phyloP scores from a whole-genome alignment of 2,797 vertebrate genomes.

The Pogoniulus pusillus region DNA sequence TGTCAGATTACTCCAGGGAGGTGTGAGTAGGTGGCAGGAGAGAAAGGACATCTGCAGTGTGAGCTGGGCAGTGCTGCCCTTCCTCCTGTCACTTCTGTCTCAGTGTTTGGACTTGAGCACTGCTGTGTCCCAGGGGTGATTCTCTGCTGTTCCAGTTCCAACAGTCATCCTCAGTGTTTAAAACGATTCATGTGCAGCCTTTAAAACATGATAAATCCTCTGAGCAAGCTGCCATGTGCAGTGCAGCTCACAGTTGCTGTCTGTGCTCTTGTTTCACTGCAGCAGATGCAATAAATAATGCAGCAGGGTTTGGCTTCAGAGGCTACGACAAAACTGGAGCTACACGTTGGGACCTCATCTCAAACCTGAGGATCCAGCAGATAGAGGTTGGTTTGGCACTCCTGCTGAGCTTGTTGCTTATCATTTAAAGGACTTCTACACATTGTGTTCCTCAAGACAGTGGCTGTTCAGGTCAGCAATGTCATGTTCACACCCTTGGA shows the following conservation, averaged over 20 bases:
- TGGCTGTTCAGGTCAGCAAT: background rate
- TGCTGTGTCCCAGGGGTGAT: background rate
- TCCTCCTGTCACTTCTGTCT: background rate
- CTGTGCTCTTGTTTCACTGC: conserved; percentile 18
- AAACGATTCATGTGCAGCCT: background rate
- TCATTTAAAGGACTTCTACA: background rate
- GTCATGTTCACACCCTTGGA: background rate
- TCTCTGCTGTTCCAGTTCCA: background rate
- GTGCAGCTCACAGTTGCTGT: background rate
- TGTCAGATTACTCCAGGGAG: background rate
- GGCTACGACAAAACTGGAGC: conserved; percentile 91
- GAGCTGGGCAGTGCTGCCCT: background rate
- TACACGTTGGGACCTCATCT: conserved; percentile 92
- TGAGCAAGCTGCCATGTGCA: background rate
- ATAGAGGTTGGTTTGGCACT: conserved; percentile 87
- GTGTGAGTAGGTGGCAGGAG: background rate
- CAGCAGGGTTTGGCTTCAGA: conserved; percentile 96
- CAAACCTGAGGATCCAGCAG: conserved; percentile 92
- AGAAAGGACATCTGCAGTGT: background rate
- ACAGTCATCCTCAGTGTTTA: background rate
- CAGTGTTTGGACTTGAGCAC: background rate
- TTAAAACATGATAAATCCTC: background rate
- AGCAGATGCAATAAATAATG: conserved; percentile 99
- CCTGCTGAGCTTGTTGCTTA: background rate
- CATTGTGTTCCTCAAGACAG: background rate